Base-by-base conservation (phyloP, 2,113 vertebrate genomes). In the Columbina picui region DNA sequence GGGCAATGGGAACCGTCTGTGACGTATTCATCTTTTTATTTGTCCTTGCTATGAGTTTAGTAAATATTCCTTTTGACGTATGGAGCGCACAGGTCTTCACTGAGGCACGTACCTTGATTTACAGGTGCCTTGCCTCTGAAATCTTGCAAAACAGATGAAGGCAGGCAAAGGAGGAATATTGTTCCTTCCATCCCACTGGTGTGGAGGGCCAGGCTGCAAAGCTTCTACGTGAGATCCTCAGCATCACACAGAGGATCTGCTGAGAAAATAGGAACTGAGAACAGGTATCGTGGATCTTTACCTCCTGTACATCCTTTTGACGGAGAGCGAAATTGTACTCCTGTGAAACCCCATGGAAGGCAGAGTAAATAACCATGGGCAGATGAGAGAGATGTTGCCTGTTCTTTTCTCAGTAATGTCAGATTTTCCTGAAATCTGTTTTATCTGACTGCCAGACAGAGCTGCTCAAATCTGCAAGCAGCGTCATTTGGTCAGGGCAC, bases 351-450 rank as follows among this genome's bases (percentile, higher is more conserved):
- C 18, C 45, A 6, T 26, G 10, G n/a, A 86, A 81, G 27, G 16
- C 61, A 70, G 14, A 0, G 0, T 39, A 87, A 45, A 61, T 45
- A 29, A 4, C 2, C 6, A 5, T 1, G 14, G 53, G 25, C 20
- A 77, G 55, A 38, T 27, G 61, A 14, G 26, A 83, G 63, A 90
- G 26, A 29, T 1, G 6, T 38, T 61, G 57, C 34, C 55, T 70
- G 13, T 69, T 47, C 38, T 68, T 69, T 64, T 65, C 89, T 50
- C 65, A 77, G 82, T 45, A 30, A 64, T 34, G 29, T 52, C 57
- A 36, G 23, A 36, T 86, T 93, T 80, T 70, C 80, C 88, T 87
- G 60, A 80, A 91, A 94, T 69, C 70, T 84, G 13, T 81, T 89
- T 87, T 73, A 84, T 74, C 84, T 68, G 29, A 20, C 36, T 82